Conservation (phyloP, 1,140 invertebrate genomes). For the Drosophila azteca region DNA sequence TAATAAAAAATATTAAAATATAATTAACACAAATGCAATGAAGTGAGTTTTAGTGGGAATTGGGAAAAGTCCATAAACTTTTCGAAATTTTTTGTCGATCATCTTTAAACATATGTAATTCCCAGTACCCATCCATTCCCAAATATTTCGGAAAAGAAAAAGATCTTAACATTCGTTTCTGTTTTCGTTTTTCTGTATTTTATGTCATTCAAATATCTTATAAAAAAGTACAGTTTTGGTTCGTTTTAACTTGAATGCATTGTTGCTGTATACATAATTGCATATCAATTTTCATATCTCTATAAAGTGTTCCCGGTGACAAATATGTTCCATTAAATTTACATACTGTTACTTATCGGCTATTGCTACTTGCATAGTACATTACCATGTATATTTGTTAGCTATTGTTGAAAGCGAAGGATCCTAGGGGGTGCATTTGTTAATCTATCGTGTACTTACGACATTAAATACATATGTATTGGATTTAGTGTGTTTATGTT, state of each 20-base stretch:
- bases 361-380: constrained; percentile 49
- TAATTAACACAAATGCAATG: constrained; percentile 17
- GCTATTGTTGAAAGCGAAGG: constrained; percentile 48
- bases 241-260: constrained; percentile 65
- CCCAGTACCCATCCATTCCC: too few species aligned
- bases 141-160: neutral
- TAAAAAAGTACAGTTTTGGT: constrained; percentile 77
- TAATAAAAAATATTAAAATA: constrained; percentile 71
- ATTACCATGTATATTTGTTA: constrained; percentile 8
- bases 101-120: too few species aligned
- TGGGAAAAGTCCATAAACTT: too few species aligned
- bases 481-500: constrained; percentile 39
- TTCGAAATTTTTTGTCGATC: too few species aligned
- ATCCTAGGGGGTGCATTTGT: neutral
- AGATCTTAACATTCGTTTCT: constrained; percentile 8
- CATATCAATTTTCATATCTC: constrained; percentile 47
- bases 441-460: constrained; percentile 3
- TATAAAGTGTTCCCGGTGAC: constrained; percentile 68
- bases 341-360: constrained; percentile 33
- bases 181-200: constrained; percentile 53
- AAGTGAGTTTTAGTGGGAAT: constrained; percentile 1
- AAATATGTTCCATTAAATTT: constrained; percentile 39
- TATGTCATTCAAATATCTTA: constrained; percentile 74
- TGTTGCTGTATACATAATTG: constrained; percentile 50
- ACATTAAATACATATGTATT: constrained; percentile 13